These are phyloP conservation scores for Carcharodon carcharias DNA, from an alignment of 2,797 vertebrate species.

Conservation along the genomic window DNA sequence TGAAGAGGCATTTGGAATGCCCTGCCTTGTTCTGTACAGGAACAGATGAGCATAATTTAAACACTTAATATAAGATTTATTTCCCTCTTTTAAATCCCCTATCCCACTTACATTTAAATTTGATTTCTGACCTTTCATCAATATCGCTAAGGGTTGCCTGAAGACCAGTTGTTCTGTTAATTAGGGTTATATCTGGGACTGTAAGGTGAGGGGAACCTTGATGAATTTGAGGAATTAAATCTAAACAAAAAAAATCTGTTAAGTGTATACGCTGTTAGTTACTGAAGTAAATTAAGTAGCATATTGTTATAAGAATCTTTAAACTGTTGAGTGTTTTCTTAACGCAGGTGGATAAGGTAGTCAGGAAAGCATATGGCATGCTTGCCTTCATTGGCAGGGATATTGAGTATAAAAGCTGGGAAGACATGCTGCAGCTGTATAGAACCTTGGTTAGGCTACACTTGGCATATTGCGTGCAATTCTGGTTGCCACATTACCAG, in stretches of 20 bases:
- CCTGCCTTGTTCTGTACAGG: neutral
- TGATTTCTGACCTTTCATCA: neutral
- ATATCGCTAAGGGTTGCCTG: neutral
- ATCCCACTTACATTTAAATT: neutral
- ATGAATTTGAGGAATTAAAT: neutral
- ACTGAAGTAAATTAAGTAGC: neutral
- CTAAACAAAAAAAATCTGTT: neutral
- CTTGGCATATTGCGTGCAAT: too few species aligned
- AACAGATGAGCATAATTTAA: neutral
- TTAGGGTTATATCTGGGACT: neutral
- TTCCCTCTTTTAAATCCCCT: neutral
- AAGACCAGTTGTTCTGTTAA: neutral
- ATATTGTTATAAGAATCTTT: neutral
- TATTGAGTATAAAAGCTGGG: too few species aligned
- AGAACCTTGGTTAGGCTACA: too few species aligned
- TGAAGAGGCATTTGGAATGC: neutral
- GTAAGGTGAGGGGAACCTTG: neutral
- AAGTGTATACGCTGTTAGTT: neutral
- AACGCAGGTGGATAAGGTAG: too few species aligned
- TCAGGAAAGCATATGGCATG: too few species aligned
- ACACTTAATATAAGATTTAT: neutral
- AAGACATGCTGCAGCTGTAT: too few species aligned
- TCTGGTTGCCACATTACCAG: too few species aligned
- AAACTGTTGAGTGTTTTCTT: neutral
- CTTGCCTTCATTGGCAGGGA: too few species aligned